Evolutionary conservation across 1,140 invertebrate species (phyloP), one percentile per base, ranked within the genome.

Genomic region (Drosophila ogumai): DNA sequence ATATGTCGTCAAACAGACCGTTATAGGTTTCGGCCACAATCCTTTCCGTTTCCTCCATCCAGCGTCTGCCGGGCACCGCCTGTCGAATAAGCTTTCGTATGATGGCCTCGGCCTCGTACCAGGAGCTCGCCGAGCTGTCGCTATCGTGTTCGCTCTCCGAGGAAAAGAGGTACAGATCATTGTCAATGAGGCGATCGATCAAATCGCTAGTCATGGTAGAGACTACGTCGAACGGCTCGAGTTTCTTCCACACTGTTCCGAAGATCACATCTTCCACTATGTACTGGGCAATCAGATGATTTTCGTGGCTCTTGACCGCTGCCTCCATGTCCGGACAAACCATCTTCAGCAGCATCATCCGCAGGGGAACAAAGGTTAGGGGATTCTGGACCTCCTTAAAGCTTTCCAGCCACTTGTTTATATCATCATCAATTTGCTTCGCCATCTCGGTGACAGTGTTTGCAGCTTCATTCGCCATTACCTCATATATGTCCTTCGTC

Each of bases 401-500:
- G 82, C 87, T 94, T 88, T 57, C 93, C 90, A 79, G 94, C 92
- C 85, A 94, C 75, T 68, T 54, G 7, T 59, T 28, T 10, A 91
- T 78, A 47, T 91, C 90, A 3, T 15, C 8, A 77, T 96, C 95
- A 43, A 96, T 93, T 82, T 94, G 93, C 19, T 93, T 91, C 6
- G 95, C 95, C 46, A 95, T 58, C 5, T 93, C 82, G 19, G 93
- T 81, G 10, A 96, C 93, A 57, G 95, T 94, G 13, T 92, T 64
- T n/a, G 93, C 88, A 0, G 95, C 94, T 75, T 94, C 92, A 28
- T 94, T 82, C 44, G 95, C 94, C 0, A 95, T 94, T 22, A 94
- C 91, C 56, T 94, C 93, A 22, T 95, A 93, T 46, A 96, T 93
- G 12, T 95, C 94, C 52, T 94, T 94, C 2, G 94, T 92, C 17